Percentiles rank a stretch among this genome's conserved stretches.
Conservation (phyloP, 2,113 vertebrate species). For the Sylvilagus bachmani region DNA sequence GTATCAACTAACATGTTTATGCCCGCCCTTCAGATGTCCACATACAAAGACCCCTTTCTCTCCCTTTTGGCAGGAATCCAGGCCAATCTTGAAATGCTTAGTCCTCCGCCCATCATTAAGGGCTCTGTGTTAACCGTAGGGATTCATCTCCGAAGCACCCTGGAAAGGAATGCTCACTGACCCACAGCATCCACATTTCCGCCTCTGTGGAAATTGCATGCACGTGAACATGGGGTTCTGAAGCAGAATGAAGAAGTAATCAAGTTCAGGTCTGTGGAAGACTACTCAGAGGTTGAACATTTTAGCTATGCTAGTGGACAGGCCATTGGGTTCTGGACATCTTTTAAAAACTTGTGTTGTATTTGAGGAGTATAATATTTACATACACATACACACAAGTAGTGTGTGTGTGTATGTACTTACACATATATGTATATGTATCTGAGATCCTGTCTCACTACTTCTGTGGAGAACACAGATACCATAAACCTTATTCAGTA, state of each 20-base stretch:
- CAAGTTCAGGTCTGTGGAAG: slow-evolving; percentile 79
- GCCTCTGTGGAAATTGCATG: slow-evolving; percentile 85
- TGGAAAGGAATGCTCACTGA: slow-evolving; percentile 90
- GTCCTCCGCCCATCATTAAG: slow-evolving; percentile 88
- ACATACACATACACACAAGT: too few relatives aligned
- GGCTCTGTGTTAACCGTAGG: slow-evolving; percentile 88
- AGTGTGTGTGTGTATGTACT: background rate
- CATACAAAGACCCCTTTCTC: slow-evolving; percentile 91
- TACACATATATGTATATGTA: background rate
- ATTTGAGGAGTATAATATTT: background rate
- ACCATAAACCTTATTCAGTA: slow-evolving; percentile 59
- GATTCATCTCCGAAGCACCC: slow-evolving; percentile 89
- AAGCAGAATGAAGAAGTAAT: slow-evolving; percentile 81
- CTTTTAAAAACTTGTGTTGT: slow-evolving; percentile 36
- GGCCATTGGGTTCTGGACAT: background rate
- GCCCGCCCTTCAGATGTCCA: slow-evolving; percentile 91
- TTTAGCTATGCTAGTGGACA: slow-evolving; percentile 20
- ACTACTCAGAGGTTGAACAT: slow-evolving; percentile 73
- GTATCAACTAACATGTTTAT: slow-evolving; percentile 92
- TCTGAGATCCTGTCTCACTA: slow-evolving; percentile 60
- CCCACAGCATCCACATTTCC: slow-evolving; percentile 88
- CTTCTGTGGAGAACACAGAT: slow-evolving; percentile 68
- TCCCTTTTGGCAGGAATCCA: slow-evolving; percentile 90
- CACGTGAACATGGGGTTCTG: slow-evolving; percentile 83
- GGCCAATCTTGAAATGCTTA: slow-evolving; percentile 90